A percentile compares a stretch with the other conserved stretches of the same genome.
Conservation (phyloP, 2,888 invertebrate genomes). For the Poecilobothrus nobilitatus region DNA sequence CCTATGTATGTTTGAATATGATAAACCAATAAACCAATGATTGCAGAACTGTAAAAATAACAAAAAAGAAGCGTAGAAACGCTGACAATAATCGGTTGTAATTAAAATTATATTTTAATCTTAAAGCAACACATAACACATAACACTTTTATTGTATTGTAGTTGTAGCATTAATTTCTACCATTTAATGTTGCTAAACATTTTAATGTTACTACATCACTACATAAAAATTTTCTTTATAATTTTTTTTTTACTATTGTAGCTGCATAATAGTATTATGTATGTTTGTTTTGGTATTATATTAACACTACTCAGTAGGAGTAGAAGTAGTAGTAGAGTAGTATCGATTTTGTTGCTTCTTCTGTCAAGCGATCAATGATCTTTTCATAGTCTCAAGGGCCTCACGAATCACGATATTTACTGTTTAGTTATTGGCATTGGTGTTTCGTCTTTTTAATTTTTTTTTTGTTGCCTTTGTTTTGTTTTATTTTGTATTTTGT, state of each 20-base stretch:
- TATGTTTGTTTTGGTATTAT: too few species aligned
- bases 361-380: constrained; percentile 1
- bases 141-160: too few species aligned
- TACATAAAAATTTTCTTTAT: background rate
- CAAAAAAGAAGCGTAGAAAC: background rate
- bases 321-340: background rate
- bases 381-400: background rate
- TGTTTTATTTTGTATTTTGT: background rate
- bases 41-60: background rate
- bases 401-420: background rate
- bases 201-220: too few species aligned
- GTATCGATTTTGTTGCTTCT: background rate
- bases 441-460: too few species aligned
- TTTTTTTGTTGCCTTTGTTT: too few species aligned
- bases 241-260: background rate
- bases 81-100: background rate
- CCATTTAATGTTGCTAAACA: too few species aligned
- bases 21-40: background rate
- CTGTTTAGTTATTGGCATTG: background rate
- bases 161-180: too few species aligned
- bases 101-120: background rate
- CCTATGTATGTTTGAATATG: too few species aligned
- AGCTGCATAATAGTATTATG: background rate
- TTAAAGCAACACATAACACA: background rate
- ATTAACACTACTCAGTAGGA: too few species aligned